Conservation (phyloP, 2,888 invertebrate species). For the Ommatoiulus sabulosus region DNA sequence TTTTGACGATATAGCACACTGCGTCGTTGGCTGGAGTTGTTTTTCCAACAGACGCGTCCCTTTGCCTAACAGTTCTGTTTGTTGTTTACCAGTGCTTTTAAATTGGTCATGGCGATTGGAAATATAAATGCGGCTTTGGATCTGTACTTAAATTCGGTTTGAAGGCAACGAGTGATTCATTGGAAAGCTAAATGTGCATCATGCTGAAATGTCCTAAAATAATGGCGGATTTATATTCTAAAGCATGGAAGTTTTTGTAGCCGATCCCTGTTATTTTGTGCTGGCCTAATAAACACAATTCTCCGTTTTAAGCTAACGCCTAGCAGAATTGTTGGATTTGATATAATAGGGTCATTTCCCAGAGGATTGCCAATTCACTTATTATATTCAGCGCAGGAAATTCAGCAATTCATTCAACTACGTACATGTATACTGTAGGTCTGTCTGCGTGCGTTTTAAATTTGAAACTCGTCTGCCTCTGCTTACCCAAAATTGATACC, state of each 20-base stretch:
- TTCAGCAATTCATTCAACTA: constrained; percentile 21
- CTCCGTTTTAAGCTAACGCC: constrained; percentile 38
- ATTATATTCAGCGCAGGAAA: constrained; percentile 25
- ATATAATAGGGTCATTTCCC: constrained; percentile 47
- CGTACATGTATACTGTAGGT: not conserved
- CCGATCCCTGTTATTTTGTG: not conserved
- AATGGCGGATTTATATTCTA: not conserved
- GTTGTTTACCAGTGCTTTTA: not conserved
- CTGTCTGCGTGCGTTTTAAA: not conserved
- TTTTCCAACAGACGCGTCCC: not conserved
- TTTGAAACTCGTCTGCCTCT: not conserved
- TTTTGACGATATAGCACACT: not conserved
- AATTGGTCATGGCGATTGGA: not conserved
- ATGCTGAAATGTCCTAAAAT: constrained; percentile 13
- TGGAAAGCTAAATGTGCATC: not conserved
- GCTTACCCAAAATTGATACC: not conserved
- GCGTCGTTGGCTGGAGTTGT: not conserved
- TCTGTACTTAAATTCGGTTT: not conserved
- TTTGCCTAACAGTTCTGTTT: constrained; percentile 1
- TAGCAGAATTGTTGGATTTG: constrained; percentile 46
- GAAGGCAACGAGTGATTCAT: constrained; percentile 17
- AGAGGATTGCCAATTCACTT: constrained; percentile 25
- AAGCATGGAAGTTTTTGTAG: constrained; percentile 13
- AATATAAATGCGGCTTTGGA: not conserved
- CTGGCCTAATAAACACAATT: constrained; percentile 44